phyloP scores from a whole-genome alignment of 30 jellyfish, hydroid and myxozoan genomes.

The Turritopsis rubra region DNA sequence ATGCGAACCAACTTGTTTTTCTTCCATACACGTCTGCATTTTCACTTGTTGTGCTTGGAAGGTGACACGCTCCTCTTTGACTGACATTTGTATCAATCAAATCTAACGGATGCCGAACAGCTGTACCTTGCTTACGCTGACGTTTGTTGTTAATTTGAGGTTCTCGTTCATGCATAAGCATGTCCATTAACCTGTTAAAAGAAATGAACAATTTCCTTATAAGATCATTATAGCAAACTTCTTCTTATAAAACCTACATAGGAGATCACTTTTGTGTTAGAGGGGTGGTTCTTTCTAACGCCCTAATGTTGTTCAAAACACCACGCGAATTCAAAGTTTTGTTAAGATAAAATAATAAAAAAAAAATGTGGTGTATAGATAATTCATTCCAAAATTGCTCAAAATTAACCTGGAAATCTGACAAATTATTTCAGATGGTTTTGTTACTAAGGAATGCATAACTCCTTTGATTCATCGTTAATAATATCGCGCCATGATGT shows the following conservation, averaged over 20 bases:
- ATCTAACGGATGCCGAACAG: conserved; percentile 15
- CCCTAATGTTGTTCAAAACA: neutral
- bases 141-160: conserved; percentile 1
- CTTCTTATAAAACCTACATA: neutral
- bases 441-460: neutral
- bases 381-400: neutral
- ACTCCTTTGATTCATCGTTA: too few relatives aligned
- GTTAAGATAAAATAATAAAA: too few relatives aligned
- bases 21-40: neutral
- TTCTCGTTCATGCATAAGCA: conserved; percentile 4
- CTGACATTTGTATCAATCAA: neutral
- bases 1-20: conserved; percentile 17
- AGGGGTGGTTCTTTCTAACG: neutral
- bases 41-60: neutral
- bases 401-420: neutral
- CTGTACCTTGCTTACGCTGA: conserved; percentile 13
- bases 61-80: neutral
- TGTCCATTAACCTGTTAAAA: neutral
- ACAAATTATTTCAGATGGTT: neutral
- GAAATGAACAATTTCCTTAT: neutral
- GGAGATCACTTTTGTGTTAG: neutral
- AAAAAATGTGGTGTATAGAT: neutral
- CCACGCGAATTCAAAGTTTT: neutral
- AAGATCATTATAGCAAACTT: neutral
- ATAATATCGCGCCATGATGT: too few relatives aligned